Base-by-base conservation (phyloP, 2,113 vertebrate genomes). In the Gopherus flavomarginatus region DNA sequence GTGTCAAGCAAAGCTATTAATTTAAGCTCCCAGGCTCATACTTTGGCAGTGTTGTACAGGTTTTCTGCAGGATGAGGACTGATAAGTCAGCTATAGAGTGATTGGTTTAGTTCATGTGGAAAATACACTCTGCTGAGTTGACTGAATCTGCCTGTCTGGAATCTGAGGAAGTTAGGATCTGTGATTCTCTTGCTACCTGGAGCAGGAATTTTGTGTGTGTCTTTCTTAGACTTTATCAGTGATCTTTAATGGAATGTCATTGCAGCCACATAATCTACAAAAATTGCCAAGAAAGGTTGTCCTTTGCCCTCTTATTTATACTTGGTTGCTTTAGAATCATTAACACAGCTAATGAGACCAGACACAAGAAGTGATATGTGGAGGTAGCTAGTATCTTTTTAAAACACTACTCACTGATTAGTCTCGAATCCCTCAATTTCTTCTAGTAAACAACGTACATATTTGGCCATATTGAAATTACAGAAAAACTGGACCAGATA, bases 161-260 rank as follows among this genome's bases (percentile, higher is more conserved):
- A 42, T 42, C 22, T 42, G n/a, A 65, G 87, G 79, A 83, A 89
- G 44, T 83, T 50, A 96, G 95, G 50, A 89, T 89, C n/a, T 92
- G 86, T 88, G 85, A 95, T 96, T 96, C 92, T 90, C 53, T 59
- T 80, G 81, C 53, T 95, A 96, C 92, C 69, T 83, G 88, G 96
- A 96, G 62, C 27, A 92, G 75, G 90, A 94, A 86, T 96, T 95
- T 94, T 92, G 22, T 93, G 91, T 94, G 82, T 93, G 79, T 92
- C 90, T 94, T 69, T 4, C 79, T 85, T 92, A 84, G 72, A 56
- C 78, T 94, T 83, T 95, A 95, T 88, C 92, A 84, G 82, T 47
- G 95, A 94, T 89, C 82, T 93, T 94, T 87, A 93, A 87, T 2
- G 3, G 93, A 97, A 97, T 96, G 65, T 95, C 87, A 95, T 98